Percentiles rank a stretch among this genome's conserved stretches.
Conservation (phyloP, 2,888 invertebrate species). For the Rotaria magnacalcarata region DNA sequence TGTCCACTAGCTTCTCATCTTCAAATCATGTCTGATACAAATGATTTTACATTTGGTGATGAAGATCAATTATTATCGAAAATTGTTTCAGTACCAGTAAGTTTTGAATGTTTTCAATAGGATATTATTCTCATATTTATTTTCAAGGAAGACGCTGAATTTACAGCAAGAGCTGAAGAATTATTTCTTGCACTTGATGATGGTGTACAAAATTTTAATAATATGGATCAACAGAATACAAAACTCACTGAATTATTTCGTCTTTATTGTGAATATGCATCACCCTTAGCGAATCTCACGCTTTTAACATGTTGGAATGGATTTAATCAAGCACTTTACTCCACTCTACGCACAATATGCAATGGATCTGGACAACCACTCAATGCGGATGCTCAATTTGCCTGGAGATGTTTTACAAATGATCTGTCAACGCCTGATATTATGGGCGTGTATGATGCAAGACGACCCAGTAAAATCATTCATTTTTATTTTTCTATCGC, state of each 20-base stretch:
- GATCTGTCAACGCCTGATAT: background rate
- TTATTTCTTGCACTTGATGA: background rate
- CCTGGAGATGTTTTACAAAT: slow-evolving; percentile 26
- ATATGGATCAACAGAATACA: background rate
- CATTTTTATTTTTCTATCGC: no score
- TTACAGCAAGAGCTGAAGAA: background rate
- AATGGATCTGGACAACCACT: background rate
- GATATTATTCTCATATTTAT: background rate
- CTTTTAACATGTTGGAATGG: background rate
- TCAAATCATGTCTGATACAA: slow-evolving; percentile 56
- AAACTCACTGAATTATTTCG: background rate
- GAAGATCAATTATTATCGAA: slow-evolving; percentile 59
- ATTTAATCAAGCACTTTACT: background rate
- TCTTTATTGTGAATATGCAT: background rate
- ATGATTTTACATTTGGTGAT: slow-evolving; percentile 57
- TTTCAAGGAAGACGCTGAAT: background rate
- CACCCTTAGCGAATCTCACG: background rate
- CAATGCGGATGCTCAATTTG: background rate
- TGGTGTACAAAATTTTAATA: background rate
- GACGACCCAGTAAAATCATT: background rate
- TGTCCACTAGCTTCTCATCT: slow-evolving; percentile 57
- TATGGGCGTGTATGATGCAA: background rate
- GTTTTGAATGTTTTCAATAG: background rate
- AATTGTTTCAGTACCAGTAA: slow-evolving; percentile 53
- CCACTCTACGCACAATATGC: background rate